Conservation (phyloP, 2,113 vertebrate genomes). For the Hypanus sabinus region DNA sequence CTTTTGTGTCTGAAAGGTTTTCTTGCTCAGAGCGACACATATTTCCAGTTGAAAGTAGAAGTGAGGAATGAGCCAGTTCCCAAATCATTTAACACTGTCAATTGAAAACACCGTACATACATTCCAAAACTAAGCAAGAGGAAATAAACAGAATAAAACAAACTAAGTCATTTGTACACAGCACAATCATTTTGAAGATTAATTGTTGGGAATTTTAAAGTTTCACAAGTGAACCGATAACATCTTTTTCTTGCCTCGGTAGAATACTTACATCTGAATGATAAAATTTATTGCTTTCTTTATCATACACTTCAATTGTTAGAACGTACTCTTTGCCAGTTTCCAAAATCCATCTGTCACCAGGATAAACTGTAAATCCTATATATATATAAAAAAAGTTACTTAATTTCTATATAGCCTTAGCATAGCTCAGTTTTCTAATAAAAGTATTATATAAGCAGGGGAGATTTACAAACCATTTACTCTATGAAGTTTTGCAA, state of each 20-base stretch:
- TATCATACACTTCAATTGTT: constrained; percentile 80
- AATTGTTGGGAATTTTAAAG: neutral
- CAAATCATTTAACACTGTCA: neutral
- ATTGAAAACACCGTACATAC: neutral
- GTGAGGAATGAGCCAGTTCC: neutral
- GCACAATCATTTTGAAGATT: neutral
- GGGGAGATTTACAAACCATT: neutral
- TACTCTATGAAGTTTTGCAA: neutral
- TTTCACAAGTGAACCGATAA: neutral
- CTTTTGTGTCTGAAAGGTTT: neutral
- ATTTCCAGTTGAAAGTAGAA: neutral
- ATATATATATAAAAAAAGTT: neutral
- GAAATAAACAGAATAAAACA: neutral
- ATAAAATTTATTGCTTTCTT: constrained; percentile 79
- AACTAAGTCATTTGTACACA: neutral
- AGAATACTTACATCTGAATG: constrained; percentile 78
- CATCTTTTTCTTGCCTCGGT: neutral
- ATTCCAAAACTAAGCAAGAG: neutral
- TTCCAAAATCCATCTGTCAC: constrained; percentile 88
- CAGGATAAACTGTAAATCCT: constrained; percentile 83
- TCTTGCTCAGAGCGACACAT: neutral
- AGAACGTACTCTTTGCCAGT: constrained; percentile 72
- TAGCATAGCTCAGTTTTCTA: neutral
- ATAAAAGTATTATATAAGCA: neutral
- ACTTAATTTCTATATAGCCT: neutral